A percentile compares a stretch with the other conserved stretches of the same genome.
phyloP scores from a whole-genome alignment of 2,113 vertebrate species.

The Trachemys scripta region DNA sequence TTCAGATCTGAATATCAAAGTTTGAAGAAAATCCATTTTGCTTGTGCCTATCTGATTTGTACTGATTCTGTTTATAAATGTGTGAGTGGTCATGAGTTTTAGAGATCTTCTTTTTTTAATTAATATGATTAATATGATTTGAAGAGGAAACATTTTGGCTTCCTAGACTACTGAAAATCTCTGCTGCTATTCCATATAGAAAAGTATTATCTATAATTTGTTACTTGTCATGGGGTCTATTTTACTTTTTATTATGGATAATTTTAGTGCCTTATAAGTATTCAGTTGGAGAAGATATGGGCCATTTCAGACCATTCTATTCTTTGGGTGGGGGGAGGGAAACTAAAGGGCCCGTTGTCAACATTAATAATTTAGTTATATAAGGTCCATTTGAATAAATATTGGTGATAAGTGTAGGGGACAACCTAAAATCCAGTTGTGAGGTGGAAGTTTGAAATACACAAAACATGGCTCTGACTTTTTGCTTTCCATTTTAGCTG shows the following conservation, averaged over 20 bases:
- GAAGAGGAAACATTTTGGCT: conserved; percentile 16
- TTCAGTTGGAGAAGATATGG: conserved; percentile 33
- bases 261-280: conserved; percentile 76
- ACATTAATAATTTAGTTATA: not conserved
- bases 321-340: not conserved
- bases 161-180: conserved; percentile 9
- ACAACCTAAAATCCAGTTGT: not conserved
- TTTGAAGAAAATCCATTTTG: conserved; percentile 63
- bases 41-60: conserved; percentile 64
- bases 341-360: not conserved
- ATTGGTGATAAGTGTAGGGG: not conserved
- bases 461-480: conserved; percentile 36
- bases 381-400: not conserved
- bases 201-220: conserved; percentile 21
- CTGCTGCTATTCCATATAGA: conserved; percentile 52
- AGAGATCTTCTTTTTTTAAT: not conserved
- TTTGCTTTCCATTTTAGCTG: conserved; percentile 62
- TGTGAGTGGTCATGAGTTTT: conserved; percentile 19
- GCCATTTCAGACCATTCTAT: conserved; percentile 7
- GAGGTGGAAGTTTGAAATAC: not conserved
- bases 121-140: not conserved
- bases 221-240: not conserved
- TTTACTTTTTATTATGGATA: conserved; percentile 33
- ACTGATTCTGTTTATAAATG: conserved; percentile 29
- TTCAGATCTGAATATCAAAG: conserved; percentile 13